phyloP scores from a whole-genome alignment of 1,140 invertebrate genomes.

The Bombus fervidus region DNA sequence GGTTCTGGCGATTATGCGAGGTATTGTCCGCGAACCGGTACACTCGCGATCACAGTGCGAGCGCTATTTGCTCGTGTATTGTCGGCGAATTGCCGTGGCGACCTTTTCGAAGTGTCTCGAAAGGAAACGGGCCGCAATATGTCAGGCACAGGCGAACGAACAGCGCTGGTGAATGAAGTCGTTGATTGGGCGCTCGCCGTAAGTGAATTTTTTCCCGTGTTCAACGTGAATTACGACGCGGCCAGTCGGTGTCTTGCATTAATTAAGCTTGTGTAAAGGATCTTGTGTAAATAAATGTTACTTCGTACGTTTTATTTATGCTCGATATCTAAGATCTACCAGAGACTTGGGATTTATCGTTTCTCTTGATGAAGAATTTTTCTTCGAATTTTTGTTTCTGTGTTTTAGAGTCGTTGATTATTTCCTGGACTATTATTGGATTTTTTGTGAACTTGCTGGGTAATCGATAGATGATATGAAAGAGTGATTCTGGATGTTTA shows the following conservation, averaged over 20 bases:
- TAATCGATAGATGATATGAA: background rate
- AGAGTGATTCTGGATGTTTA: background rate
- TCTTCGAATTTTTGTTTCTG: background rate
- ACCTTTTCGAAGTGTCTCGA: slow-evolving; percentile 39
- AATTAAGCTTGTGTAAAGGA: slow-evolving; percentile 12
- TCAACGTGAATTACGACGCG: background rate
- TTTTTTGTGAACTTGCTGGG: background rate
- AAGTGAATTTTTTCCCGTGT: background rate
- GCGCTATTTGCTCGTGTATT: slow-evolving; percentile 54
- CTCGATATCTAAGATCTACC: background rate
- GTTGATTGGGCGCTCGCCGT: slow-evolving; percentile 28
- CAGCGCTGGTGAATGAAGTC: slow-evolving; percentile 36
- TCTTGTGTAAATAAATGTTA: background rate
- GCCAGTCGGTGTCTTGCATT: background rate
- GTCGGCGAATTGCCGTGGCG: slow-evolving; percentile 45
- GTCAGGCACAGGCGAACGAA: slow-evolving; percentile 15
- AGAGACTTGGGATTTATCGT: background rate
- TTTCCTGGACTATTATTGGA: background rate
- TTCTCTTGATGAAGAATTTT: background rate
- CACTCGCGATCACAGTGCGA: background rate
- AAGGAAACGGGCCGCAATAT: slow-evolving; percentile 23
- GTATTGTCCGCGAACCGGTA: slow-evolving; percentile 38
- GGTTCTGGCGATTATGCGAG: slow-evolving; percentile 51
- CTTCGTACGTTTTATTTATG: background rate
- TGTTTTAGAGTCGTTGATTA: background rate